phyloP scores from a whole-genome alignment of 2,888 invertebrate species.

The Drosophila bunnanda region DNA sequence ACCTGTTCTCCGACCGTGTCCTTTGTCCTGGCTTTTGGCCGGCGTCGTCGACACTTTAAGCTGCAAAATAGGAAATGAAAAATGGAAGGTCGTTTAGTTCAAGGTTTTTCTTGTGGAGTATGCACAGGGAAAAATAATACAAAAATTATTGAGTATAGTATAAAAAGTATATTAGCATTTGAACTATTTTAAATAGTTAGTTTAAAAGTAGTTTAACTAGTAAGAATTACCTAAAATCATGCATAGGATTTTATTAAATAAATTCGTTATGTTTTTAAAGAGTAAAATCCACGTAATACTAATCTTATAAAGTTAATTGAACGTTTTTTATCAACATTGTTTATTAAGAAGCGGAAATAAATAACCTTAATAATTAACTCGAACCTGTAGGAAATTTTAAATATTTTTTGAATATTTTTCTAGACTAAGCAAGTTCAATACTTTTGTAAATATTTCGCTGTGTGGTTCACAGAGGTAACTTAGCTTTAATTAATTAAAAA shows the following conservation, averaged over 20 bases:
- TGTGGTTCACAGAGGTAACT: constrained; percentile 13
- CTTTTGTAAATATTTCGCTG: too few relatives aligned
- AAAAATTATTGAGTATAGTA: background rate
- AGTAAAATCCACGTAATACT: too few relatives aligned
- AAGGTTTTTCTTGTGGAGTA: constrained; percentile 22
- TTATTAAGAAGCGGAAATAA: too few relatives aligned
- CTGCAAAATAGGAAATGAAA: constrained; percentile 73
- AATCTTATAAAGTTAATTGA: too few relatives aligned
- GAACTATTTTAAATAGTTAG: background rate
- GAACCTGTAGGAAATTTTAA: too few relatives aligned
- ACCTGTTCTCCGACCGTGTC: constrained; percentile 17
- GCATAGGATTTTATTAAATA: too few relatives aligned
- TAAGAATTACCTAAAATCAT: too few relatives aligned
- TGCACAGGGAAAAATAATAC: background rate
- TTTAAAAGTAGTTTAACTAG: background rate
- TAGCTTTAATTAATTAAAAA: constrained; percentile 32
- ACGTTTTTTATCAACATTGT: too few relatives aligned
- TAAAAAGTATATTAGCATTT: background rate
- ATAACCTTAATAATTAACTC: too few relatives aligned
- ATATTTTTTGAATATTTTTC: too few relatives aligned
- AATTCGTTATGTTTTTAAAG: background rate
- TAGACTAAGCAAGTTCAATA: too few relatives aligned
- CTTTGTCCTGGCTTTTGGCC: constrained; percentile 35
- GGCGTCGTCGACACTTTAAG: constrained; percentile 64
- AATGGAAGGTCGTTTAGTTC: constrained; percentile 63